Evolutionary conservation across 1,140 invertebrate species (phyloP).

Genomic region (Bombus soroeensis): DNA sequence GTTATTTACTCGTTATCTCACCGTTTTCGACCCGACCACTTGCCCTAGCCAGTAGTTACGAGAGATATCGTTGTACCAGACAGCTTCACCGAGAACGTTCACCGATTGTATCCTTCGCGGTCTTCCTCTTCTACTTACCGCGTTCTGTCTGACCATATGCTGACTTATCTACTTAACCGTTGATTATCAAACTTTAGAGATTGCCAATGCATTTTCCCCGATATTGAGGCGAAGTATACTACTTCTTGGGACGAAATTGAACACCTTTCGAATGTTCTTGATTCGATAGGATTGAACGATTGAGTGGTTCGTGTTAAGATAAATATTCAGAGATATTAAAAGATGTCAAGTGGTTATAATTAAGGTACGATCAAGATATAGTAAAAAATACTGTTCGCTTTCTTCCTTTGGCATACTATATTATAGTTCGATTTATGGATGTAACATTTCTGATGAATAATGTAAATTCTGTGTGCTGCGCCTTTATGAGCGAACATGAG

Average conservation of each 20-base stretch:
- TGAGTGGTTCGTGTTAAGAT: background rate
- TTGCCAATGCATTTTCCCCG: background rate
- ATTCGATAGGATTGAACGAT: background rate
- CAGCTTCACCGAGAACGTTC: background rate
- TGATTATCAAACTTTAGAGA: background rate
- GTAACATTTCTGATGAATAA: background rate
- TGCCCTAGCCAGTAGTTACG: conserved; percentile 22
- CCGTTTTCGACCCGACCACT: background rate
- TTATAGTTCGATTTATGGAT: too few relatives aligned
- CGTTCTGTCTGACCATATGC: conserved; percentile 4
- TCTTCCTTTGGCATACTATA: too few relatives aligned
- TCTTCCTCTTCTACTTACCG: conserved; percentile 1
- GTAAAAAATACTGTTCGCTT: too few relatives aligned
- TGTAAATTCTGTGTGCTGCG: background rate
- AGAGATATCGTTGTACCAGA: conserved; percentile 26
- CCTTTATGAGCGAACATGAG: background rate
- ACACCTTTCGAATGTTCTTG: too few relatives aligned
- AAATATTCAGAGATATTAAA: background rate
- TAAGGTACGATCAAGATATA: too few relatives aligned
- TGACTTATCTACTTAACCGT: conserved; percentile 36
- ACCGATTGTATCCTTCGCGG: background rate
- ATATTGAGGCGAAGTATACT: background rate
- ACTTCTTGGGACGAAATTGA: background rate
- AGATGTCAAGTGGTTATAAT: too few relatives aligned
- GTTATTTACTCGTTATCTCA: conserved; percentile 61